Conservation (phyloP, 2,797 vertebrate genomes). For the Scarus forsteni region DNA sequence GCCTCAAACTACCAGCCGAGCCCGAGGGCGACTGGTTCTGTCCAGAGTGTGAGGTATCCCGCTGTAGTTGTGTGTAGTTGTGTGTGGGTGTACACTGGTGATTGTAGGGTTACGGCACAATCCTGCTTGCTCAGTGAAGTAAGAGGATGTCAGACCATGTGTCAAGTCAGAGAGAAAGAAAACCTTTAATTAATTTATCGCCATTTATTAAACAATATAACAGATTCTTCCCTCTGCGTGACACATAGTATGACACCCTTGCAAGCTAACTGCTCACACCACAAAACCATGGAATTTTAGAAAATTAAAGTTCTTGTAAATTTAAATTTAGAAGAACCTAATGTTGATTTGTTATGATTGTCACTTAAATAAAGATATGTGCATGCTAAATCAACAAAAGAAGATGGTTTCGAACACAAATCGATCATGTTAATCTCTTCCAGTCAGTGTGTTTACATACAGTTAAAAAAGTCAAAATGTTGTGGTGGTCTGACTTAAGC, state of each 20-base stretch:
- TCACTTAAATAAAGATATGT: not conserved
- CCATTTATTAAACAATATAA: slow-evolving; percentile 1
- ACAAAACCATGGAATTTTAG: slow-evolving; percentile 8
- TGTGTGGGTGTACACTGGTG: slow-evolving; percentile 52
- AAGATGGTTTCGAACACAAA: too few relatives aligned
- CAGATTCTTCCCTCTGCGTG: slow-evolving; percentile 1
- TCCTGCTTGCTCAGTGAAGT: slow-evolving; percentile 17
- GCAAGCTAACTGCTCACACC: slow-evolving; percentile 28
- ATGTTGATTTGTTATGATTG: not conserved
- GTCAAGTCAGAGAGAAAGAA: slow-evolving; percentile 12
- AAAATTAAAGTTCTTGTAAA: not conserved
- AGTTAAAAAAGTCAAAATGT: too few relatives aligned
- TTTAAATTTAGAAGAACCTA: slow-evolving; percentile 6
- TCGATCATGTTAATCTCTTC: too few relatives aligned
- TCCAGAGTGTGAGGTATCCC: slow-evolving; percentile 87
- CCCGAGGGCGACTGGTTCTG: slow-evolving; percentile 99
- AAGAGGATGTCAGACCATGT: slow-evolving; percentile 23
- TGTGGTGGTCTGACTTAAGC: too few relatives aligned
- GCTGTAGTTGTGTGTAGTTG: slow-evolving; percentile 56
- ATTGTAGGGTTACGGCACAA: slow-evolving; percentile 37
- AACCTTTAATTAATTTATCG: slow-evolving; percentile 1
- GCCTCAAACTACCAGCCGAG: slow-evolving; percentile 97
- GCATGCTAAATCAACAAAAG: slow-evolving; percentile 5
- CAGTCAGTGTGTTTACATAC: too few relatives aligned
- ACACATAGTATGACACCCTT: slow-evolving; percentile 28